These are phyloP conservation scores for Cnemophilus loriae DNA, from an alignment of 2,113 vertebrate species.

Conservation along the genomic window DNA sequence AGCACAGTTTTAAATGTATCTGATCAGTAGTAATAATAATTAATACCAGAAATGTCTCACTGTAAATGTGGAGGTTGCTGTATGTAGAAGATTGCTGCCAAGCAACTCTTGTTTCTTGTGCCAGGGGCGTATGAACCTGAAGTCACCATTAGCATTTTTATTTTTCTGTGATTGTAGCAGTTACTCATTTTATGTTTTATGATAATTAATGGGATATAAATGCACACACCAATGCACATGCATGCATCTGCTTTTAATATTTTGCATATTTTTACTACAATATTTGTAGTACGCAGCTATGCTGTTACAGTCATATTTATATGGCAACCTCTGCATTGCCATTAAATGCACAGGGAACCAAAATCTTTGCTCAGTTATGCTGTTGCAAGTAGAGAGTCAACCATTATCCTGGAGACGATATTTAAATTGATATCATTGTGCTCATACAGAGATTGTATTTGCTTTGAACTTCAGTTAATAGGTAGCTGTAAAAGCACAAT, in stretches of 20 bases:
- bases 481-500: not conserved
- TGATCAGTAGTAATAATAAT: constrained; percentile 13
- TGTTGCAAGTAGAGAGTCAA: not conserved
- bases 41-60: not conserved
- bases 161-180: not conserved
- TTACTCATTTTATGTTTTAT: not conserved
- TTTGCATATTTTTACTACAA: not conserved
- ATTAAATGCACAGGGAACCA: not conserved
- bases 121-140: not conserved
- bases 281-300: not conserved
- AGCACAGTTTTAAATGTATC: not conserved
- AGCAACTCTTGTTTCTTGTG: not conserved
- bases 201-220: not conserved
- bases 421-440: not conserved
- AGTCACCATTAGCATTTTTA: not conserved
- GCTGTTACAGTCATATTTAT: not conserved
- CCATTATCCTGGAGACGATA: not conserved
- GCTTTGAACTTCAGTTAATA: not conserved
- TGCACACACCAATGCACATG: not conserved
- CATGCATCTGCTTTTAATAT: not conserved
- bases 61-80: not conserved
- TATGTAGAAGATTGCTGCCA: not conserved
- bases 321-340: not conserved
- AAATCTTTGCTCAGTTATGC: not conserved
- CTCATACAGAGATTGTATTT: not conserved